Evolutionary conservation across 1,140 invertebrate genomes (phyloP).

Genomic region (Papilio helenus): DNA sequence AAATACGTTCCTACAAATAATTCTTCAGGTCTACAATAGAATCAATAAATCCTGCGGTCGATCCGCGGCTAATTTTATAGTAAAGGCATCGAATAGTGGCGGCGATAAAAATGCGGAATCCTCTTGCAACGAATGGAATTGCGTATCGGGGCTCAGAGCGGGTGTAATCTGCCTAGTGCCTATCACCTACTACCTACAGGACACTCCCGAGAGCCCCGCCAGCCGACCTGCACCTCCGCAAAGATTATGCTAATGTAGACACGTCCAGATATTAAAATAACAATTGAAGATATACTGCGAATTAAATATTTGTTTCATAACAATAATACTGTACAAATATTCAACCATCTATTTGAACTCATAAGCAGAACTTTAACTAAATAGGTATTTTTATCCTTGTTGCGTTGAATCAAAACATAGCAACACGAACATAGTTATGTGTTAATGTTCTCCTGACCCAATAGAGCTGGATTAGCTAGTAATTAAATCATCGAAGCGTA

Average conservation of each 20-base stretch:
- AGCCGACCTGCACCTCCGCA: constrained; percentile 55
- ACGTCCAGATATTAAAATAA: background rate
- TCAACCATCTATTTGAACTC: too few relatives aligned
- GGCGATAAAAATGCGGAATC: constrained; percentile 79
- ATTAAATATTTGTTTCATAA: background rate
- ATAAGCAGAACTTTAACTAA: background rate
- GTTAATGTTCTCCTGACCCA: background rate
- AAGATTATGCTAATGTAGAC: constrained; percentile 48
- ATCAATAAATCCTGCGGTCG: constrained; percentile 45
- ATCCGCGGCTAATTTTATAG: constrained; percentile 65
- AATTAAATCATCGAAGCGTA: constrained; percentile 12
- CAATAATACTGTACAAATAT: background rate
- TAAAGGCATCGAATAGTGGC: constrained; percentile 58
- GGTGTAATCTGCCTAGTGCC: constrained; percentile 72
- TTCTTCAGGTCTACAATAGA: constrained; percentile 20
- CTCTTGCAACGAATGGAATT: constrained; percentile 73
- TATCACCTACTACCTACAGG: constrained; percentile 58
- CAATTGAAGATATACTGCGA: background rate
- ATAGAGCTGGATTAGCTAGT: background rate
- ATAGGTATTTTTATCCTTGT: background rate
- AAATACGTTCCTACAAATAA: constrained; percentile 23
- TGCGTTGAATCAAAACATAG: background rate
- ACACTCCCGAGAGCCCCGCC: constrained; percentile 64
- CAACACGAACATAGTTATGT: background rate
- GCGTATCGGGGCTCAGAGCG: constrained; percentile 77